Evolutionary conservation across 1,140 invertebrate species (phyloP), one percentile per base, ranked within the genome.

Genomic region (Cydia fagiglandana): DNA sequence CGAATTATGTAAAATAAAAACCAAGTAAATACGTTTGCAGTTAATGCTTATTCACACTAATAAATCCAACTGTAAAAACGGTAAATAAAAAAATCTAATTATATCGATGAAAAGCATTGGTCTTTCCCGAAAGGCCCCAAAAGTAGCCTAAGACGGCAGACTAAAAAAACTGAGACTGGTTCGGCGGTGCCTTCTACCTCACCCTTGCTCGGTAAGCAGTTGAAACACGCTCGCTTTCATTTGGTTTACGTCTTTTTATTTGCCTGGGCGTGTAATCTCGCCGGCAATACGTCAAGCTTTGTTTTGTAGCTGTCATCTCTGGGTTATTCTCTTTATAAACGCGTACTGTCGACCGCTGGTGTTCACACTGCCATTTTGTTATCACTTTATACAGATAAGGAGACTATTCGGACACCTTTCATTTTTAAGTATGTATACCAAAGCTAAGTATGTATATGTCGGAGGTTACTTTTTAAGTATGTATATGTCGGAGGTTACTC

Each of bases 281-380:
- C 13, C 66, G 66, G 66, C 66, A 70, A 70, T 70, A 70, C 66
- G 66, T 70, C 66, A 70, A n/a, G 30, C 66, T 70, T 70, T 70
- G 66, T 70, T 70, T 70, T 70, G 66, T 41, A 70, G 66, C 66
- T 41, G 66, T 70, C 66, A 70, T 70, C 66, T 70, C 34, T 15
- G 66, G 64, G 66, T 70, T 70, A 41, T 70, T 70, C 30, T 70
- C 66, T 70, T 34, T 70, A 38, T 70, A 70, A 70, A 70, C 38
- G 66, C n/a, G 66, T 70, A 70, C 56, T 24, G 56, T 61, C 20
- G 9, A 0, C 56, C 17, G 53, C 15, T 7, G 56, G 9, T 24
- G 6, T 61, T 61, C 56, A n/a, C 56, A 61, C 56, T 61, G 17
- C 56, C 7, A 24, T 61, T 61, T 61, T 2, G 17, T 56, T 20